Evolutionary conservation across 2,888 invertebrate genomes (phyloP), one percentile per base, ranked within the genome.

Genomic region (Metallyticus violacea): DNA sequence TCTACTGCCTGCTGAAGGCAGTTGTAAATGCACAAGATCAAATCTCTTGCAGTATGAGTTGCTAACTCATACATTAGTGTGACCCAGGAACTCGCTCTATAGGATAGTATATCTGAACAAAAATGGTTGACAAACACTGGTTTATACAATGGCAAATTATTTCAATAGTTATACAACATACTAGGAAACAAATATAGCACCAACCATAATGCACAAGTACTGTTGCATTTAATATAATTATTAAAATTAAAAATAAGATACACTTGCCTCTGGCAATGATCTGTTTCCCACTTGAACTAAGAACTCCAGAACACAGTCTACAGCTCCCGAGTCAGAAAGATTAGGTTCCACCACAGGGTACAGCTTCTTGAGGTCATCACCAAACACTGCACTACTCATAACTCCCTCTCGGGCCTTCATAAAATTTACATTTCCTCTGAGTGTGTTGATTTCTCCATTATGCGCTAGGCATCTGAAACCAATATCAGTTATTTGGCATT

Each of bases 361-460:
- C 3, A 99, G 94, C 89, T 96, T 95, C 91, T 97, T 96, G 88
- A 99, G 93, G 88, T 97, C 94, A 87, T 97, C 95, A 5, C 98
- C 98, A 91, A 96, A 98, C 78, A 95, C 91, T 15, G 95, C 93
- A 91, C 97, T 98, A 91, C 96, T 95, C 99, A 99, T 99, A 62
- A 99, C 97, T 87, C 99, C 99, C 92, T 99, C 99, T 86, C 99
- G 96, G 86, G 99, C 99, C 91, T 98, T 97, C 99, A 99, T 99
- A 89, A 97, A 94, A 92, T 99, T 99, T 7, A 99, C 97, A 92
- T 99, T 99, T 89, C 99, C 99, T 88, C 99, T 95, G 89, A 99
- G 94, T 22, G 99, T 99, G 93, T 99, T 99, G 92, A 99, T 99
- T 93, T 99, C 99, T 88, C 99, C 99, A 93, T 99, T 99, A 93